phyloP scores from a whole-genome alignment of 2,113 vertebrate genomes.

The Lynx canadensis region DNA sequence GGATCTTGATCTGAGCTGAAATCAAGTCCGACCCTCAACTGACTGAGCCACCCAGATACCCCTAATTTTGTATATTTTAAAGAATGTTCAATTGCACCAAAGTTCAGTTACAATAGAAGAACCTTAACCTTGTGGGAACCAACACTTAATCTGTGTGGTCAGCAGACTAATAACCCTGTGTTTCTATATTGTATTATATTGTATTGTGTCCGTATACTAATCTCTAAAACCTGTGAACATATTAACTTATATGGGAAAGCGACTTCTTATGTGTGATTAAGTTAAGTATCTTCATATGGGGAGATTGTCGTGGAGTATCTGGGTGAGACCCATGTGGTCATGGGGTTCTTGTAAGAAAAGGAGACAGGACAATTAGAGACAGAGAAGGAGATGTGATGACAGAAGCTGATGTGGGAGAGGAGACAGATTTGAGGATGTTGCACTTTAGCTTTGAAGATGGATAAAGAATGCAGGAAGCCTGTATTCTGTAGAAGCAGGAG shows the following conservation, averaged over 20 bases:
- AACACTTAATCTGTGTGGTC: not conserved
- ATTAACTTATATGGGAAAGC: not conserved
- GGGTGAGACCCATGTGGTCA: not conserved
- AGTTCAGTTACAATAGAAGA: not conserved
- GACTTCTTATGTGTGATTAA: not conserved
- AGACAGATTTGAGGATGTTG: not conserved
- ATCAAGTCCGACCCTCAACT: no score
- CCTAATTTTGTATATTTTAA: not conserved
- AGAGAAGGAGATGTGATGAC: not conserved
- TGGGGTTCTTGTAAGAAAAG: not conserved
- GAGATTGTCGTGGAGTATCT: not conserved
- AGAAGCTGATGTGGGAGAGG: not conserved
- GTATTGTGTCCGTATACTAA: not conserved
- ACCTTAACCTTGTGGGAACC: not conserved
- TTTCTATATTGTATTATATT: no score
- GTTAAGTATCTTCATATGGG: not conserved
- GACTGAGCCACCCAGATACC: no score
- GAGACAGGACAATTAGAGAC: not conserved
- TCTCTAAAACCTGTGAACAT: not conserved
- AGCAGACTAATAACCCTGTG: not conserved
- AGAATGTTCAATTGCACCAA: not conserved
- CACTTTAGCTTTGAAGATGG: not conserved
- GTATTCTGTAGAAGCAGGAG: not conserved
- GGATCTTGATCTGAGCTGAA: no score
- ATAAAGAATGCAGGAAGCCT: not conserved